Evolutionary conservation across 2,797 vertebrate species (phyloP).

Genomic region (Sandelia bainsii): DNA sequence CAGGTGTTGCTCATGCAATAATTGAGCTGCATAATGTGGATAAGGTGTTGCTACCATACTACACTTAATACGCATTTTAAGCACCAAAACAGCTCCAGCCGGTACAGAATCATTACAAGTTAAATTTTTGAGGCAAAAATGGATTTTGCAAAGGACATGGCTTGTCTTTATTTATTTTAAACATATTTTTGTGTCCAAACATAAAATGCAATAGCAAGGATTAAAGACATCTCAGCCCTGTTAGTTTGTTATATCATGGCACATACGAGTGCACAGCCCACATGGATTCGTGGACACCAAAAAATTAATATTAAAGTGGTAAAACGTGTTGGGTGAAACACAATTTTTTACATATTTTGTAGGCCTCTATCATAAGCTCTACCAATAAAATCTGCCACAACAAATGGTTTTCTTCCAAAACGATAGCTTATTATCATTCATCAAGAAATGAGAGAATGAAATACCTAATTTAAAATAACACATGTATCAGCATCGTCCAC

Average conservation of each 20-base stretch:
- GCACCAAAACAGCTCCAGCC: slow-evolving; percentile 78
- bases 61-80: slow-evolving; percentile 85
- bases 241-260: neutral
- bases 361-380: neutral
- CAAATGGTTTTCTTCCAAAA: neutral
- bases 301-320: neutral
- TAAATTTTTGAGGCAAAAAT: slow-evolving; percentile 54
- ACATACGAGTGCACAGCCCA: too few relatives aligned
- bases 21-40: slow-evolving; percentile 88
- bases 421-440: neutral
- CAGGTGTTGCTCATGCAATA: slow-evolving; percentile 90
- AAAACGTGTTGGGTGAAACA: neutral
- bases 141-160: slow-evolving; percentile 42
- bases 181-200: slow-evolving; percentile 15
- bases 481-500: neutral
- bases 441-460: neutral
- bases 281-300: neutral
- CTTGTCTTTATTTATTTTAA: slow-evolving; percentile 39
- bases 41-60: slow-evolving; percentile 85
- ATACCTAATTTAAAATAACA: too few relatives aligned
- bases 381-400: neutral
- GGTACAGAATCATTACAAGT: slow-evolving; percentile 67
- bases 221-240: too few relatives aligned
- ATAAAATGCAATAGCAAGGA: neutral
- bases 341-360: neutral